phyloP scores from a whole-genome alignment of 2,888 invertebrate genomes.

The Lymantria dispar region DNA sequence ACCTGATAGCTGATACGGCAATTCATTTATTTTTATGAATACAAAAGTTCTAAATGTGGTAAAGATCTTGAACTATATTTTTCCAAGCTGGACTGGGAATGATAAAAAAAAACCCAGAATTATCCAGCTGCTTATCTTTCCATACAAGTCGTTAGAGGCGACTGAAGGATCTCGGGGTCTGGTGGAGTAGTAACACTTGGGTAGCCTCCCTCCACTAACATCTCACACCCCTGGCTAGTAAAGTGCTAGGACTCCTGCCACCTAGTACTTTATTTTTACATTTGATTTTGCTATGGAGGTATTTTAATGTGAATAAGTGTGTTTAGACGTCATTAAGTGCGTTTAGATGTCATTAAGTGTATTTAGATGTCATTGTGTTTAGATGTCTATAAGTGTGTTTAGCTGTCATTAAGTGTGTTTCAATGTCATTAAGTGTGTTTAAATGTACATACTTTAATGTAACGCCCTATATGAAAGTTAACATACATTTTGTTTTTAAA shows the following conservation, averaged over 20 bases:
- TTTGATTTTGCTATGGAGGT: too few relatives aligned
- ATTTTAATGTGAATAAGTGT: too few relatives aligned
- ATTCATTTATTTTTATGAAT: neutral
- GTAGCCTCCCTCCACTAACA: constrained; percentile 6
- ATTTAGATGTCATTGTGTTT: too few relatives aligned
- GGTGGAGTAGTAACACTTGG: constrained; percentile 9
- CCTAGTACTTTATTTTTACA: neutral
- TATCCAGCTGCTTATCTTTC: constrained; percentile 30
- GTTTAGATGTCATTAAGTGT: too few relatives aligned
- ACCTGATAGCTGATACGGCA: neutral
- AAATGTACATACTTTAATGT: too few relatives aligned
- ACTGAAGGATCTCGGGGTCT: constrained; percentile 25
- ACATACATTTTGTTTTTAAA: too few relatives aligned
- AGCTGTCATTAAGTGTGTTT: too few relatives aligned
- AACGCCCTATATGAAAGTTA: too few relatives aligned
- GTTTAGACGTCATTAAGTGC: too few relatives aligned
- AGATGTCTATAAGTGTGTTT: too few relatives aligned
- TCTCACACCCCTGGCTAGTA: constrained; percentile 5
- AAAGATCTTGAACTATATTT: neutral
- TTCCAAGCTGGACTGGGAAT: constrained; percentile 34
- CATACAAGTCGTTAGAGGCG: constrained; percentile 35
- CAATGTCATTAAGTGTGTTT: too few relatives aligned
- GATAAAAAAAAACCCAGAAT: constrained; percentile 32
- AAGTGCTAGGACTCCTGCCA: neutral
- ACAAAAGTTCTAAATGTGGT: neutral